Conservation (phyloP, 1,140 invertebrate species). For the Kradibia gibbosae region DNA sequence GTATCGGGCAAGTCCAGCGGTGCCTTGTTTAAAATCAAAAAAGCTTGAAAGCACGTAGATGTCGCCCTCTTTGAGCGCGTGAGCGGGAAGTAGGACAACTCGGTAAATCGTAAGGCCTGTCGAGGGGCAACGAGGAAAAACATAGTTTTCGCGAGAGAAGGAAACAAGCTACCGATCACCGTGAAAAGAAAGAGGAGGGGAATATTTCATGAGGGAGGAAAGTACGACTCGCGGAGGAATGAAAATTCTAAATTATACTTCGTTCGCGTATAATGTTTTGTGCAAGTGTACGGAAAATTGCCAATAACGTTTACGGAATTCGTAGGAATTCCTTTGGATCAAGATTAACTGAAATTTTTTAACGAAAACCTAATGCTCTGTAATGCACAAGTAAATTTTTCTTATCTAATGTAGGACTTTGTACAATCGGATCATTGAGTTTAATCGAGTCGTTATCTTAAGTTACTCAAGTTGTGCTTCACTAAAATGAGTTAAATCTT, state of each 20-base stretch:
- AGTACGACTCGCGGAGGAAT: neutral
- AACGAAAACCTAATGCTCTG: neutral
- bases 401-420: neutral
- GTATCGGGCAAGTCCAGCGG: neutral
- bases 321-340: neutral
- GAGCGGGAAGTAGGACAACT: constrained; percentile 32
- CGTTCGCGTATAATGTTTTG: constrained; percentile 5
- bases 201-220: neutral
- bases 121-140: constrained; percentile 33
- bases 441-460: neutral
- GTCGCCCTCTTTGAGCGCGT: neutral
- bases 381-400: neutral
- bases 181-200: neutral
- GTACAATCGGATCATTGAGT: neutral
- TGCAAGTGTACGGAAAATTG: neutral
- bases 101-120: constrained; percentile 45
- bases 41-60: constrained; percentile 23
- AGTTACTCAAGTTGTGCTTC: neutral
- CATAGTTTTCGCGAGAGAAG: constrained; percentile 15
- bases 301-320: neutral
- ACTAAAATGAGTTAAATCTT: neutral
- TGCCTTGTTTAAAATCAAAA: constrained; percentile 12
- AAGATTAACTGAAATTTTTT: neutral
- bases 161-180: constrained; percentile 25
- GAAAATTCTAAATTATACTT: constrained; percentile 18